A percentile compares a stretch with the other conserved stretches of the same genome.
phyloP scores from a whole-genome alignment of 2,888 invertebrate species.

The Trichopoda pennipes region DNA sequence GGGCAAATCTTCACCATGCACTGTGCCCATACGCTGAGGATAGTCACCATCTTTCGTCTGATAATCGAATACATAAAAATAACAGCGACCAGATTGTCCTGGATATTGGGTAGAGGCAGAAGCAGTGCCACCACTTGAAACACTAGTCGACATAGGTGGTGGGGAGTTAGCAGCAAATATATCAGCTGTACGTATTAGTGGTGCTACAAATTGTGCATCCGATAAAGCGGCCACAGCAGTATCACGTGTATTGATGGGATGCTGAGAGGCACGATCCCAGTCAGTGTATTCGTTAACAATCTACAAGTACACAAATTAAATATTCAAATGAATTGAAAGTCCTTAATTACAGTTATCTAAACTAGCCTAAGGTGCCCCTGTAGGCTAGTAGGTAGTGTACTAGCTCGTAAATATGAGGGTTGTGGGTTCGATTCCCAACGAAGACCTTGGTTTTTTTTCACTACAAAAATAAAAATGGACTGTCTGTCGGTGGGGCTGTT shows the following conservation, averaged over 20 bases:
- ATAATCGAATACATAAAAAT: constrained; percentile 95
- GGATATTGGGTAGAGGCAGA: constrained; percentile 74
- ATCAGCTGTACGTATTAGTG: constrained; percentile 92
- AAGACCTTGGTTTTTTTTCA: too few relatives aligned
- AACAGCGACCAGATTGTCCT: constrained; percentile 86
- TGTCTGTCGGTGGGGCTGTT: too few relatives aligned
- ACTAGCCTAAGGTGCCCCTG: too few relatives aligned
- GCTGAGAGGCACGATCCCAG: constrained; percentile 95
- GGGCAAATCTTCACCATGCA: constrained; percentile 94
- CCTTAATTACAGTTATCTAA: not conserved
- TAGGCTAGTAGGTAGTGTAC: too few relatives aligned
- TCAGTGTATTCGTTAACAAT: constrained; percentile 97
- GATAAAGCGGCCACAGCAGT: constrained; percentile 95
- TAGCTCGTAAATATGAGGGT: too few relatives aligned
- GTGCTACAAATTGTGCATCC: constrained; percentile 96
- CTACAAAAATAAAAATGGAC: too few relatives aligned
- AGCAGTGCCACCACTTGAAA: constrained; percentile 71
- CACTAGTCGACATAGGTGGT: constrained; percentile 72
- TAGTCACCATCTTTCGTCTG: constrained; percentile 94
- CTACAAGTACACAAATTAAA: constrained; percentile 72
- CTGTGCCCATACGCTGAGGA: constrained; percentile 95
- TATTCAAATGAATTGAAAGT: not conserved
- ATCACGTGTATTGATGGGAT: constrained; percentile 93
- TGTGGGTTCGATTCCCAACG: too few relatives aligned
- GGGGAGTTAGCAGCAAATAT: constrained; percentile 86